Base-by-base conservation (phyloP, 2,797 vertebrate genomes). In the Melopsittacus undulatus region DNA sequence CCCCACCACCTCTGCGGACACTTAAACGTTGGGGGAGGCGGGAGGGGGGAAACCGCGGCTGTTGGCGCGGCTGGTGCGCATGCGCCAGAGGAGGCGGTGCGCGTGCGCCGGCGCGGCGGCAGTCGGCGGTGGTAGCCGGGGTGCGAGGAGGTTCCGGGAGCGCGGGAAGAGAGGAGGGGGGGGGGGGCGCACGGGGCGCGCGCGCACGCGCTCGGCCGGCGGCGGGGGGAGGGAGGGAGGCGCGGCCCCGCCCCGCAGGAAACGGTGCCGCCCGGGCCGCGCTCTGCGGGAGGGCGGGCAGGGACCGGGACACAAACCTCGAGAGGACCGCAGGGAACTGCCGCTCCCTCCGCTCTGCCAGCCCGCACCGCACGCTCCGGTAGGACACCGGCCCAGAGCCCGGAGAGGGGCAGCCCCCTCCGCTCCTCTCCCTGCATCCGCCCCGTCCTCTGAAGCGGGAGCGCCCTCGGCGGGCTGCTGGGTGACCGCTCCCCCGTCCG, bases 231-330 rank as follows among this genome's bases (percentile, higher is more conserved):
- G 74, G 51, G 15, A 14, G 72, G 63, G 80, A 3, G 82, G 88
- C 0, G 59, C 29, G 5, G 82, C 34, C 56, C 87, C 51, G 73
- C 91, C 95, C 93, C 92, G 92, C 95, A 96, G 93, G 95, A 96
- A 96, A 52, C 89, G 90, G 90, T 77, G 94, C 52, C 66, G 66
- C 84, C 84, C 74, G 87, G 79, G 76, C 56, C 66, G 51, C 81
- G 70, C 78, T 89, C 26, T 8, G 87, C 15, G 43, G 45, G 38
- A 66, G 83, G 73, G 89, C 19, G 64, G 75, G n/a, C 70, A 61
- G 34, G 4, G 32, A 46, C 8, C 10, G 72, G 16, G 9, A 64
- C 54, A 8, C 54, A 45, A 52, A 40, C n/a, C 38, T 29, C n/a
- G 6, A 13, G 87, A n/a, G 32, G 54, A n/a, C 54, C 20, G 20